These are phyloP conservation scores for Sceloporus undulatus DNA, from an alignment of 2,113 vertebrate genomes.

Conservation along the genomic window DNA sequence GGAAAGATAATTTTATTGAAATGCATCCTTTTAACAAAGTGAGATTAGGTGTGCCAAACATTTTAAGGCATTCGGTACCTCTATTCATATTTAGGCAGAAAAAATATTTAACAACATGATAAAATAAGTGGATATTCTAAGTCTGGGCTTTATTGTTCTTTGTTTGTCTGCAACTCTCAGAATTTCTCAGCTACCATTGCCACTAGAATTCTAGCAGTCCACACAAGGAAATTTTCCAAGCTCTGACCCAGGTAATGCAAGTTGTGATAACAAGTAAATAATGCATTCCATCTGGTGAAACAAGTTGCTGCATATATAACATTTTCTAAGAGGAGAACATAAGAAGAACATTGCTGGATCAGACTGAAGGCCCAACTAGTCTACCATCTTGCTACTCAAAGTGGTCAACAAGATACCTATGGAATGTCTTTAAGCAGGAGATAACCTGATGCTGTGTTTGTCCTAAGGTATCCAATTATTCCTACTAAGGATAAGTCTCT, in stretches of 20 bases:
- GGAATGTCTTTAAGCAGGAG: too few species aligned
- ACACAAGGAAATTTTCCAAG: too few species aligned
- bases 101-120: conserved; percentile 25
- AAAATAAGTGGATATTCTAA: conserved; percentile 32
- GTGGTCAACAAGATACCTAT: too few species aligned
- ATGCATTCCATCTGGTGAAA: neutral
- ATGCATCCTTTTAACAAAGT: conserved; percentile 47
- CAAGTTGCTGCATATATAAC: neutral
- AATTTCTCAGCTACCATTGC: neutral
- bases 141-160: neutral
- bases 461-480: too few species aligned
- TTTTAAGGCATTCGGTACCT: conserved; percentile 1
- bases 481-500: too few species aligned
- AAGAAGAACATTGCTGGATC: neutral
- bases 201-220: neutral
- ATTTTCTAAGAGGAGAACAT: neutral
- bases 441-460: too few species aligned
- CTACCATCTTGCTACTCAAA: neutral
- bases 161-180: neutral
- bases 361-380: neutral
- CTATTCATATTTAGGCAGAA: conserved; percentile 20
- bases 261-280: too few species aligned
- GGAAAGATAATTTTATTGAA: conserved; percentile 56
- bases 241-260: too few species aligned
- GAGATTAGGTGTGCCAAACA: conserved; percentile 26